Conservation (phyloP, 2,888 invertebrate genomes). For the Eustalomyia histrio region DNA sequence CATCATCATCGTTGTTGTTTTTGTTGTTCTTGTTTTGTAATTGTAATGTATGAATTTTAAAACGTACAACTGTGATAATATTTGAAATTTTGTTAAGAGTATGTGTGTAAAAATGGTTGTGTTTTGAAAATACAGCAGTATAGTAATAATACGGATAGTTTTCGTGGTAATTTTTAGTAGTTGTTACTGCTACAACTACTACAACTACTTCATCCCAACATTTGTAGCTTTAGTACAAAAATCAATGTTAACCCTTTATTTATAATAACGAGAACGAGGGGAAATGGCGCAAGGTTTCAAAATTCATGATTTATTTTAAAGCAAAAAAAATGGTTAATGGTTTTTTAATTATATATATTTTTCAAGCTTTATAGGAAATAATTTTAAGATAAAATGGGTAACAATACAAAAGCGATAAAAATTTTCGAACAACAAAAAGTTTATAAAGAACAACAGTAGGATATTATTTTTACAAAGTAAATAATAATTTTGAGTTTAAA, state of each 20-base stretch:
- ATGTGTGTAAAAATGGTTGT: slow-evolving; percentile 9
- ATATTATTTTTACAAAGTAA: no score
- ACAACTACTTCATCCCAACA: no score
- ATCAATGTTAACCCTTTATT: slow-evolving; percentile 50
- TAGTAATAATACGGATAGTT: slow-evolving; percentile 58
- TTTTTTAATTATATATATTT: background rate
- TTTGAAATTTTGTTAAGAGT: slow-evolving; percentile 33
- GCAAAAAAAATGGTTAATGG: background rate
- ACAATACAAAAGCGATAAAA: no score
- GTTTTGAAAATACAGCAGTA: slow-evolving; percentile 42
- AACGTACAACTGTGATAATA: background rate
- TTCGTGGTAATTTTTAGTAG: slow-evolving; percentile 54
- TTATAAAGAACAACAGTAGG: no score
- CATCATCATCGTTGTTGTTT: background rate
- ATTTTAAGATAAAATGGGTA: background rate
- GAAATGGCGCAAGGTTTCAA: background rate
- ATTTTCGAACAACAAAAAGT: no score
- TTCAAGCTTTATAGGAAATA: background rate
- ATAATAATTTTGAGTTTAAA: no score
- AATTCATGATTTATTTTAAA: slow-evolving; percentile 1
- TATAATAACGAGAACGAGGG: background rate
- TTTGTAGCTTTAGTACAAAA: slow-evolving; percentile 13
- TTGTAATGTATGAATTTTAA: slow-evolving; percentile 43
- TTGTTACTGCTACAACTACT: slow-evolving; percentile 15
- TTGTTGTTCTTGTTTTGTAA: slow-evolving; percentile 44